A percentile compares a stretch with the other conserved stretches of the same genome.
Conservation (phyloP, 2,113 vertebrate species). For the Oncorhynchus keta region DNA sequence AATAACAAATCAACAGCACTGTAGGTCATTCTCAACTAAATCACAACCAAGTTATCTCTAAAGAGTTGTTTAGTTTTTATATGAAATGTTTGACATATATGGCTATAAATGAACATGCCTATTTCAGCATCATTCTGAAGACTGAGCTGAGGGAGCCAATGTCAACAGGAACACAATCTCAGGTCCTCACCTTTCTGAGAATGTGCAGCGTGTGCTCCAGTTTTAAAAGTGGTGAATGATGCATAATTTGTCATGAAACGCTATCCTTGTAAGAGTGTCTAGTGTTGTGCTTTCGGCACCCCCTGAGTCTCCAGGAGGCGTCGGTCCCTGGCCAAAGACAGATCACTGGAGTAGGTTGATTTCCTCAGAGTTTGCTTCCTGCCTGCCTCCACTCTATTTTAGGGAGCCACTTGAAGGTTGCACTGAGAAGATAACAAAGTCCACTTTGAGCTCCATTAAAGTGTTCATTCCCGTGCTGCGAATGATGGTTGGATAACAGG, state of each 20-base stretch:
- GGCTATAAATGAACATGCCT: too few species aligned
- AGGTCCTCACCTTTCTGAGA: constrained; percentile 13
- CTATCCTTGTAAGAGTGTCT: constrained; percentile 24
- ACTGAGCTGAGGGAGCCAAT: too few species aligned
- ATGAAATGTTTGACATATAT: too few species aligned
- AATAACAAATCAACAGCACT: constrained; percentile 6
- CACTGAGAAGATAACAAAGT: constrained; percentile 31
- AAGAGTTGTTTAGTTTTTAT: too few species aligned
- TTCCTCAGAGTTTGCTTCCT: constrained; percentile 17
- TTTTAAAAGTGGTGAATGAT: constrained; percentile 37
- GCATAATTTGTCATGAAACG: constrained; percentile 39
- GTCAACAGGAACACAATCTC: constrained; percentile 20
- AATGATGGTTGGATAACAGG: constrained; percentile 36
- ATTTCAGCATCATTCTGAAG: too few species aligned
- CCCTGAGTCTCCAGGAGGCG: constrained; percentile 28
- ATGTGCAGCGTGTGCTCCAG: constrained; percentile 18
- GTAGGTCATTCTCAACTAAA: too few species aligned
- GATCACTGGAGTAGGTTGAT: constrained; percentile 4
- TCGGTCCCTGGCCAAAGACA: constrained; percentile 15
- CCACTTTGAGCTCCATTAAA: constrained; percentile 42
- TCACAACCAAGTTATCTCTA: too few species aligned
- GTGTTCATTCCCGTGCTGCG: constrained; percentile 26
- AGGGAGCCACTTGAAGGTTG: constrained; percentile 22
- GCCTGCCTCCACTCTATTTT: constrained; percentile 17
- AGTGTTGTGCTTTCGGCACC: constrained; percentile 25